Evolutionary conservation across 2,113 vertebrate species (phyloP).

Genomic region (Tachysurus fulvidraco): DNA sequence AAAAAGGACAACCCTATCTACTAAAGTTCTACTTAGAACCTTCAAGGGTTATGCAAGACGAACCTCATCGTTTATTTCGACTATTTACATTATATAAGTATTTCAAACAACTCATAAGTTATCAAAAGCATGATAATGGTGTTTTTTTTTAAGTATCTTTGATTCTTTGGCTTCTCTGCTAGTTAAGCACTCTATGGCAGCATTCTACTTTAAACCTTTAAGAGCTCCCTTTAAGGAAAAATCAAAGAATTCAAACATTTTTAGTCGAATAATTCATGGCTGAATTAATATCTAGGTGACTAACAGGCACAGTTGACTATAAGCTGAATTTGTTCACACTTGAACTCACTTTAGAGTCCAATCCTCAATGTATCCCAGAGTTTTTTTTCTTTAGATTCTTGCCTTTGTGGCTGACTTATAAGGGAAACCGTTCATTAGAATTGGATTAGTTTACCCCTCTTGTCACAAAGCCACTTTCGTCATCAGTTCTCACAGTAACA

Average conservation of each 20-base stretch:
- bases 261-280: neutral
- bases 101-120: neutral
- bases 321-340: neutral
- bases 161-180: neutral
- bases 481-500: neutral
- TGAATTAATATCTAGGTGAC: neutral
- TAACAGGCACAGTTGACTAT: constrained; percentile 1
- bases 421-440: neutral
- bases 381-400: neutral
- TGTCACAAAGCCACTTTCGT: neutral
- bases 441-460: neutral
- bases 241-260: neutral
- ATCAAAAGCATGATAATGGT: neutral
- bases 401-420: neutral
- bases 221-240: neutral
- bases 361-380: neutral
- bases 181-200: neutral
- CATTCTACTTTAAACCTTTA: neutral
- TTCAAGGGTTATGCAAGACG: neutral
- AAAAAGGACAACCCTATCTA: neutral
- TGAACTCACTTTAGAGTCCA: constrained; percentile 10
- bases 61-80: neutral
- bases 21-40: neutral
- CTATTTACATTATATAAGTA: neutral
- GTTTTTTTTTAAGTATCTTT: neutral